Base-by-base conservation (phyloP, 2,797 vertebrate species). In the Kryptolebias ocellatus region DNA sequence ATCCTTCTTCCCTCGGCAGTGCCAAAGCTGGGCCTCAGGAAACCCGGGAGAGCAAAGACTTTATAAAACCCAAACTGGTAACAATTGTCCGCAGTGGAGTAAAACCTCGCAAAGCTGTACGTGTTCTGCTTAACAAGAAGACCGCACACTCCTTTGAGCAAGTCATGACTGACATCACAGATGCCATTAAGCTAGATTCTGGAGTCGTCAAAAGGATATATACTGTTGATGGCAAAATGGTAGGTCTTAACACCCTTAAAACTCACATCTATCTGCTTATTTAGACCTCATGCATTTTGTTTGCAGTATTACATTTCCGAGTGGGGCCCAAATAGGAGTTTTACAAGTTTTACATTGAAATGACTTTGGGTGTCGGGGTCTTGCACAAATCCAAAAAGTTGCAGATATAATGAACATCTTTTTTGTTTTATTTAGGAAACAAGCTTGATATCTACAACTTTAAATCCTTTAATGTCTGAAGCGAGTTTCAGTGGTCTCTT, bases 41-140 rank as follows among this genome's bases (percentile, higher is more conserved):
- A 70, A 68, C 85, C 62, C 95, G 91, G 71, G 97, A 99, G 85
- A 90, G 76, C 81, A 97, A 96, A 81, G 97, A 99, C 93, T 99
- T 97, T 92, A 98, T 99, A 74, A 94, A 91, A 53, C 98, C 98
- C 79, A 99, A 99, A 87, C 93, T 99, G 86, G 96, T 99, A 85
- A 99, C 98, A 59, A 97, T 99, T 67, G 95, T 99, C 83, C 94
- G 98, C 72, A 99, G 98, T 0, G 97, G 98, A 18, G 97, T 99
- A 72, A 99, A 99, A 74, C 98, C 98, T 1, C 94, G 97, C 49
- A 99, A 98, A 66, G 97, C 98, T 1, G 94, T 98, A 31, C 92
- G 98, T 53, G 91, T 99, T 81, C 92, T 99, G 79, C 96, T 99
- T 61, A 99, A 99, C 93, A 99, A 97, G 95, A 99, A 99, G 82